Conservation (phyloP, 2,113 vertebrate genomes). For the Clarias batrachus region DNA sequence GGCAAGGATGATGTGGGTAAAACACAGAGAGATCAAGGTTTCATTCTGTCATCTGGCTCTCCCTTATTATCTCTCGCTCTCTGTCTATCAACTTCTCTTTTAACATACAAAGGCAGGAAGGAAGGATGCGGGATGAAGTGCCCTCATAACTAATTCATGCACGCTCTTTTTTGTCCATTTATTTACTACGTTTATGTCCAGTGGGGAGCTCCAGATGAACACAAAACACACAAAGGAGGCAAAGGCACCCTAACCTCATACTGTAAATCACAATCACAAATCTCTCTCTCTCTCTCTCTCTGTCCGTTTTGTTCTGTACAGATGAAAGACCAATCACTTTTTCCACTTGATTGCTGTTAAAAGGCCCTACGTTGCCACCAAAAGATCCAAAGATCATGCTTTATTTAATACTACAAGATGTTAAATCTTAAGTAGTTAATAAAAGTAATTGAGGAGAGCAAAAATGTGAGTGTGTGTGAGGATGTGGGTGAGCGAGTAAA, state of each 20-base stretch:
- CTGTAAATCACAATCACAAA: constrained; percentile 17
- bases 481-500: neutral
- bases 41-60: constrained; percentile 11
- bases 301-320: constrained; percentile 11
- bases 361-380: neutral
- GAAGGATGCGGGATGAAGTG: constrained; percentile 27
- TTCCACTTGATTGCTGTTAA: constrained; percentile 22
- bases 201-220: constrained; percentile 14
- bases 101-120: constrained; percentile 34
- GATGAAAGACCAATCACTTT: constrained; percentile 11
- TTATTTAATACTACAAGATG: constrained; percentile 5
- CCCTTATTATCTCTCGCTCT: constrained; percentile 14
- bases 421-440: constrained; percentile 15
- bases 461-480: constrained; percentile 2
- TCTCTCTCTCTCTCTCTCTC: constrained; percentile 1
- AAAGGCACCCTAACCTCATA: constrained; percentile 4
- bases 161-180: constrained; percentile 1
- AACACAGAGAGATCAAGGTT: constrained; percentile 17
- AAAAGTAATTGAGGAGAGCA: constrained; percentile 26
- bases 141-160: constrained; percentile 51
- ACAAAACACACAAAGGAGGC: constrained; percentile 35
- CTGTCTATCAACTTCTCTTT: constrained; percentile 11
- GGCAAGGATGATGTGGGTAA: constrained; percentile 18
- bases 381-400: neutral
- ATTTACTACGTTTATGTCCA: constrained; percentile 39